These are phyloP conservation scores for Philotrypesis tridentata DNA, from an alignment of 1,140 invertebrate genomes.

Conservation along the genomic window DNA sequence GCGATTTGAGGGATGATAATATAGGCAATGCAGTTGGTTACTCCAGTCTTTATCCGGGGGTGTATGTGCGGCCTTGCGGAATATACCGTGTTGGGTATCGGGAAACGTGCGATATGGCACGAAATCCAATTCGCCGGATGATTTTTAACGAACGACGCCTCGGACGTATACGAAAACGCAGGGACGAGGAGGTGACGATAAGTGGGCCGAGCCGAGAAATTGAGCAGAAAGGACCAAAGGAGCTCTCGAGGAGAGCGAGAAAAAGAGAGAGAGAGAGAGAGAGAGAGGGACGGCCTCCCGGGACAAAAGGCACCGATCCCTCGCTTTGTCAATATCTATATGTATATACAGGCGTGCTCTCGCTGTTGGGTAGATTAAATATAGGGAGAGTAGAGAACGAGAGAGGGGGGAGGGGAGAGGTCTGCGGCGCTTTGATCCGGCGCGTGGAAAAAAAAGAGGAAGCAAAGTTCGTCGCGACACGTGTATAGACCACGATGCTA, in stretches of 20 bases:
- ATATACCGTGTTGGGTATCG: too few relatives aligned
- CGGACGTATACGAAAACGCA: constrained; percentile 6
- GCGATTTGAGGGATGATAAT: too few relatives aligned
- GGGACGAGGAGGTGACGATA: constrained; percentile 23
- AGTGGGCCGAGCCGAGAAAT: constrained; percentile 25
- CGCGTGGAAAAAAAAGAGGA: background rate
- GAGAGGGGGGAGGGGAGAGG: background rate
- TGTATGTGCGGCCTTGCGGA: too few relatives aligned
- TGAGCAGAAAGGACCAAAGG: constrained; percentile 28
- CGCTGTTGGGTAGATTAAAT: constrained; percentile 30
- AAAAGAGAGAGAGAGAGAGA: too few relatives aligned
- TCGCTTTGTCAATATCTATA: background rate
- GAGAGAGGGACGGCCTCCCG: background rate
- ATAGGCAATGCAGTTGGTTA: too few relatives aligned
- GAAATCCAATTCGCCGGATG: too few relatives aligned
- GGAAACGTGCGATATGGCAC: too few relatives aligned
- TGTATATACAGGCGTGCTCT: constrained; percentile 1
- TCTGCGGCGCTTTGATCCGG: constrained; percentile 17
- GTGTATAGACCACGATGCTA: background rate
- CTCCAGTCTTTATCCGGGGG: too few relatives aligned
- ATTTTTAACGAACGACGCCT: too few relatives aligned
- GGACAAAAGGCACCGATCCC: constrained; percentile 9
- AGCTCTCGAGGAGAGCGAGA: too few relatives aligned
- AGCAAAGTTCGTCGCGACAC: background rate
- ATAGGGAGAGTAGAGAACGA: too few relatives aligned